A percentile compares a stretch with the other conserved stretches of the same genome.
Conservation (phyloP, 1,140 invertebrate species). For the Diorhabda sublineata region DNA sequence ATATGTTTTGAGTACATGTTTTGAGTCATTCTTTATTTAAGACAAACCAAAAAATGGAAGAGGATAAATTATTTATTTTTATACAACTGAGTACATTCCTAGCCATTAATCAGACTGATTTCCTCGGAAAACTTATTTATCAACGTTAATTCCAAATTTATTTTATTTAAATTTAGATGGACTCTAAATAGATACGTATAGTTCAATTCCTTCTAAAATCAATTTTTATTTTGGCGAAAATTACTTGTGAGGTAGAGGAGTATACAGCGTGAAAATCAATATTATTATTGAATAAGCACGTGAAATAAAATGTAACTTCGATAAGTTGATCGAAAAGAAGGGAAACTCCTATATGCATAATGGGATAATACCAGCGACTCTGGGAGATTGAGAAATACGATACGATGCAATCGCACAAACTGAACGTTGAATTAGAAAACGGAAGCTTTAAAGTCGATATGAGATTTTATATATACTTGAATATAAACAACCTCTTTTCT, state of each 20-base stretch:
- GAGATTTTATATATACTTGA: slow-evolving; percentile 9
- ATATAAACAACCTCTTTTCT: not conserved
- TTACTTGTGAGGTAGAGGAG: not conserved
- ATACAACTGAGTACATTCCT: no score
- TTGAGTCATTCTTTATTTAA: no score
- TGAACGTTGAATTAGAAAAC: slow-evolving; percentile 10
- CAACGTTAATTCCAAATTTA: no score
- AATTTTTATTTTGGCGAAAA: not conserved
- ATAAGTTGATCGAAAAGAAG: slow-evolving; percentile 16
- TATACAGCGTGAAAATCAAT: slow-evolving; percentile 11
- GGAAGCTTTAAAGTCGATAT: slow-evolving; percentile 7
- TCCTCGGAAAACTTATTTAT: no score
- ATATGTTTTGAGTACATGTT: no score
- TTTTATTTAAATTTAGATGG: no score
- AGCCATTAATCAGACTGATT: no score
- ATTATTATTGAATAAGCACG: slow-evolving; percentile 10
- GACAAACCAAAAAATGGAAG: no score
- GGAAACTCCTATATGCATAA: slow-evolving; percentile 13
- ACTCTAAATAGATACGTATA: no score
- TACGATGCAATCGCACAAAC: slow-evolving; percentile 11
- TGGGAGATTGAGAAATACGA: slow-evolving; percentile 10
- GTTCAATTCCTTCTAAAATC: no score
- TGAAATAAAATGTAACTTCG: slow-evolving; percentile 13
- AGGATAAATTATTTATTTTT: no score
- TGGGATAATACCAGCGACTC: slow-evolving; percentile 12